Base-by-base conservation (phyloP, 2,888 invertebrate genomes). In the Lithosia quadra region DNA sequence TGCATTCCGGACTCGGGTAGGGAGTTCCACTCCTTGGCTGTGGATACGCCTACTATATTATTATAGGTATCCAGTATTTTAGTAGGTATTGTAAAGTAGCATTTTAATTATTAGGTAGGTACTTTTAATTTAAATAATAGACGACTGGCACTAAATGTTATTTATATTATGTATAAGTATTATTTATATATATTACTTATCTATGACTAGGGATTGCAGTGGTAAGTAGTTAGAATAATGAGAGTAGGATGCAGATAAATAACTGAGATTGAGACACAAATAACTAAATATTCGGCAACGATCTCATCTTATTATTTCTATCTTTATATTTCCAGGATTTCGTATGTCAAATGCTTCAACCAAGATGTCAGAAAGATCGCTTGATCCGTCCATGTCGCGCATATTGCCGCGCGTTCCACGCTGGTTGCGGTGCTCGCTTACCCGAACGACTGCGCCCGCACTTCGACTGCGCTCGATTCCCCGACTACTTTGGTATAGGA, bases 281-380 rank as follows among this genome's bases (percentile, higher is more conserved):
- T 28, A n/a, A 49, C 1, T 49, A 18, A 9, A 9, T 7, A 49
- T n/a, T n/a, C 18, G 43, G 49, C 8, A 49, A 49, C 8, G 49
- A 8, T 53, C 2, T 22, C 18, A 15, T 11, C 15, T 24, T 1
- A 15, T 24, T 18, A 15, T 49, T 18, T 4, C 18, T 18, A 49
- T 18, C 49, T 49, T 56, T 56, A 22, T 56, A 24, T 59, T 77
- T 80, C 18, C 80, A 95, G 91, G 98, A 99, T 84, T 98, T 98
- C 86, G 96, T 99, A 9, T 99, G 99, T 84, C 97, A 97, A 84
- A 95, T 98, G 73, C 92, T 98, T 60, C 98, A 98, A 88, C 98
- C 98, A 0, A 96, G 97, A 0, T 98, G 98, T 86, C 88, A 91
- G 0, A 95, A 93, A 63, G 96, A 95, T 63, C 95, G 96, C 34